Evolutionary conservation across 2,797 vertebrate genomes (phyloP).

Genomic region (Pipistrellus nathusii): DNA sequence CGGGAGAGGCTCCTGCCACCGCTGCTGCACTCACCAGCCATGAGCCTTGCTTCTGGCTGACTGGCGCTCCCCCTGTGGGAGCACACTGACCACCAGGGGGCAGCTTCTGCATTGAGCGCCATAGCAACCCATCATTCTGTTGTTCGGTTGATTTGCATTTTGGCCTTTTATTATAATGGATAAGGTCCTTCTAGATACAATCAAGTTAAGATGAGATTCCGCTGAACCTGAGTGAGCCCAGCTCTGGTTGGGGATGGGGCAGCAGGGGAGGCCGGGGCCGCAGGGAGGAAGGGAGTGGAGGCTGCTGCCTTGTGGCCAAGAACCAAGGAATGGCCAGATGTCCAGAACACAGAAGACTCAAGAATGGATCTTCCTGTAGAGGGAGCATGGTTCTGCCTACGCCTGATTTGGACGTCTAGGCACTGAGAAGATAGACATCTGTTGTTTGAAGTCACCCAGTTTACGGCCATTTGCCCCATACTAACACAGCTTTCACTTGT

Average conservation of each 20-base stretch:
- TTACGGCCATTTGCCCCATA: not conserved
- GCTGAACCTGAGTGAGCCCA: not conserved
- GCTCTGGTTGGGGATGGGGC: too few species aligned
- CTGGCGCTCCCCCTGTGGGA: too few species aligned
- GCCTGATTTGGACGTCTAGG: not conserved
- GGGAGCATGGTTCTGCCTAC: rapidly evolving
- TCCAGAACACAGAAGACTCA: not conserved
- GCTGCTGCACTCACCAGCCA: too few species aligned
- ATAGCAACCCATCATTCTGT: too few species aligned
- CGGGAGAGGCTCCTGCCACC: too few species aligned
- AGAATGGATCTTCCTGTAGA: not conserved
- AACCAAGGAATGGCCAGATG: not conserved
- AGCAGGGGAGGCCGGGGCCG: too few species aligned
- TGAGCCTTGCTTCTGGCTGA: too few species aligned
- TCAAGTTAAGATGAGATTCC: not conserved
- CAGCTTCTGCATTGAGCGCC: too few species aligned
- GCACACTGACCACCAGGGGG: too few species aligned
- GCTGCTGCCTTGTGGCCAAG: not conserved
- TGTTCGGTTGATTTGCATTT: too few species aligned
- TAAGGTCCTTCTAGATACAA: not conserved
- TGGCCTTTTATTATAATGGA: too few species aligned
- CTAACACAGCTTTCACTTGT: not conserved
- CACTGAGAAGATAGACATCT: not conserved
- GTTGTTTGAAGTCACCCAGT: not conserved
- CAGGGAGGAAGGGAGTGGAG: too few species aligned